These are phyloP conservation scores for Enteromius fasciolatus DNA, from an alignment of 2,797 vertebrate species.

Conservation along the genomic window DNA sequence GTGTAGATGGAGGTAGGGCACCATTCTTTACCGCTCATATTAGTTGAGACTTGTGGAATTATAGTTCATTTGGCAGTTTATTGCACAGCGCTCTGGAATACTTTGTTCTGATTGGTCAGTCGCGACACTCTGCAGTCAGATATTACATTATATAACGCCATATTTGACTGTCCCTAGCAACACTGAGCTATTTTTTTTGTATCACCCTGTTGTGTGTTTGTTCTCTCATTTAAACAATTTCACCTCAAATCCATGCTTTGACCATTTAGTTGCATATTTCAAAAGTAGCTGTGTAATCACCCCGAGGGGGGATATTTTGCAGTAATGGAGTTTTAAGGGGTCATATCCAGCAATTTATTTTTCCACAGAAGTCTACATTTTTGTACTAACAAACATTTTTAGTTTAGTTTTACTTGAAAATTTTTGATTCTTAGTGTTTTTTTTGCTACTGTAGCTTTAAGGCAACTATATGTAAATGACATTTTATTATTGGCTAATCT, in stretches of 20 bases:
- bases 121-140: background rate
- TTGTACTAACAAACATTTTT: background rate
- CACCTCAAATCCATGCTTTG: background rate
- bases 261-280: conserved; percentile 2
- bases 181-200: background rate
- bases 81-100: background rate
- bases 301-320: background rate
- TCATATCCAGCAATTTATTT: conserved; percentile 11
- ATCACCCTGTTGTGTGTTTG: background rate
- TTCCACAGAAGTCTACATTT: background rate
- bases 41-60: conserved; percentile 16
- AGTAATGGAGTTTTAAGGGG: conserved; percentile 2
- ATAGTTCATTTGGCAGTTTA: background rate
- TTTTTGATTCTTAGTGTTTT: background rate
- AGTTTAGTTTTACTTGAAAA: background rate
- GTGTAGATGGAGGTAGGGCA: conserved; percentile 27
- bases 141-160: background rate
- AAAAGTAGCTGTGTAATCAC: conserved; percentile 2
- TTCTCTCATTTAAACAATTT: conserved; percentile 1
- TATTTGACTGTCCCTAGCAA: conserved; percentile 2
- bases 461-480: background rate
- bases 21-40: conserved; percentile 6
- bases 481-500: background rate
- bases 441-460: conserved; percentile 3
- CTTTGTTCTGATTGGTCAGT: conserved; percentile 8